phyloP scores from a whole-genome alignment of 2,797 vertebrate species.

The Gouania willdenowi region DNA sequence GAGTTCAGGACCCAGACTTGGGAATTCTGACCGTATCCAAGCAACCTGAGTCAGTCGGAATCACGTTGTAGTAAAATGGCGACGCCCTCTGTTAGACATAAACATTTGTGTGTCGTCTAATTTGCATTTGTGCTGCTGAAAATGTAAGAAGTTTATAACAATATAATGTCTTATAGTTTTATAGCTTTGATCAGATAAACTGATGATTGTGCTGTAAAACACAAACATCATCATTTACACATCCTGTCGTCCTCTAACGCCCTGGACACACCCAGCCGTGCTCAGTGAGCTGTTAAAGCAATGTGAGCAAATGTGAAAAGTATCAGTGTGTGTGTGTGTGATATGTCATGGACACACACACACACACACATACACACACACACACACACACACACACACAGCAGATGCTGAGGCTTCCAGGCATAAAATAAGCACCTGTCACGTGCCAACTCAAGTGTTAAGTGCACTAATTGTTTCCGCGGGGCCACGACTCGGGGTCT shows the following conservation, averaged over 20 bases:
- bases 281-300: slow-evolving; percentile 34
- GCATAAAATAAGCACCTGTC: slow-evolving; percentile 76
- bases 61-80: too few species aligned
- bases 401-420: slow-evolving; percentile 59
- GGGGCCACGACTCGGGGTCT: slow-evolving; percentile 72
- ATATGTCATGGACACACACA: slow-evolving; percentile 52
- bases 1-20: too few species aligned
- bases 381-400: slow-evolving; percentile 57
- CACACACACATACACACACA: slow-evolving; percentile 57
- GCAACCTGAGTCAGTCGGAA: too few species aligned
- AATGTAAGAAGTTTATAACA: too few species aligned
- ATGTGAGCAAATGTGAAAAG: slow-evolving; percentile 41
- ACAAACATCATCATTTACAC: not conserved
- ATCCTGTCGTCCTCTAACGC: too few species aligned
- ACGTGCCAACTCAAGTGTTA: slow-evolving; percentile 79
- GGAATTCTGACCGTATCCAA: too few species aligned
- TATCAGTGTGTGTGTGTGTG: slow-evolving; percentile 41
- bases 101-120: too few species aligned
- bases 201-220: too few species aligned
- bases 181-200: too few species aligned
- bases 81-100: too few species aligned
- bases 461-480: slow-evolving; percentile 77
- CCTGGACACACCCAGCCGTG: slow-evolving; percentile 1
- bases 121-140: too few species aligned
- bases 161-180: too few species aligned